Evolutionary conservation across 2,888 invertebrate species (phyloP), one percentile per base, ranked within the genome.

Genomic region (Vanessa cardui): DNA sequence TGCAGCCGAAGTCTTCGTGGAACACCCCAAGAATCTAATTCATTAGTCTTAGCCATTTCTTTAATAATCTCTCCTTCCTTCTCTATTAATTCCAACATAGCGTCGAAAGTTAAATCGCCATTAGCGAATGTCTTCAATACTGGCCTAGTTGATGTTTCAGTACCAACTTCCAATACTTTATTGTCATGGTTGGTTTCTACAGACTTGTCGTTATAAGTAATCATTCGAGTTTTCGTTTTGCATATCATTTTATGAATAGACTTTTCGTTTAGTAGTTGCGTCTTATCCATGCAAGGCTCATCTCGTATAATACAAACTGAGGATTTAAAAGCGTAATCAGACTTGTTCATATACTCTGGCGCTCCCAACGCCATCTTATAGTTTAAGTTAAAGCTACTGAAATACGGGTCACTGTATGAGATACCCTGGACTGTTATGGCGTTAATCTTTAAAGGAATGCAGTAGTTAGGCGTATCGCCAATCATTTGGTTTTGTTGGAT

Each of bases 1-100:
- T 94, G 92, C 71, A 97, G 93, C 73, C 96, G 94, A 78, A 96
- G 87, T 63, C 94, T 92, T 56, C 90, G 90, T 69, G 95, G 94
- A 65, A 94, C 94, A 58, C 95, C 95, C 95, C 95, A 95, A 73
- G 86, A 86, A 80, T 90, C 87, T 64, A 80, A 58, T 68, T 78
- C 76, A 71, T 82, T 77, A 64, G 70, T 72, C 72, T 79, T 79
- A 64, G 73, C 76, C 83, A 89, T 76, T 64, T 80, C 79, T 77
- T 81, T 83, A 72, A 86, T 77, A 71, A 86, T 80, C 72, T 80
- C 78, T 74, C 80, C 83, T 77, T 90, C 88, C 72, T 85, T 84
- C 74, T 80, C 81, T 75, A 83, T 81, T 70, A 92, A 82, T 77
- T 88, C 88, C 81, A 93, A 79, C 89, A 93, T 89, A 73, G 86